A percentile compares a stretch with the other conserved stretches of the same genome.
Conservation (phyloP, 1,140 invertebrate species). For the Eurosta solidaginis region DNA sequence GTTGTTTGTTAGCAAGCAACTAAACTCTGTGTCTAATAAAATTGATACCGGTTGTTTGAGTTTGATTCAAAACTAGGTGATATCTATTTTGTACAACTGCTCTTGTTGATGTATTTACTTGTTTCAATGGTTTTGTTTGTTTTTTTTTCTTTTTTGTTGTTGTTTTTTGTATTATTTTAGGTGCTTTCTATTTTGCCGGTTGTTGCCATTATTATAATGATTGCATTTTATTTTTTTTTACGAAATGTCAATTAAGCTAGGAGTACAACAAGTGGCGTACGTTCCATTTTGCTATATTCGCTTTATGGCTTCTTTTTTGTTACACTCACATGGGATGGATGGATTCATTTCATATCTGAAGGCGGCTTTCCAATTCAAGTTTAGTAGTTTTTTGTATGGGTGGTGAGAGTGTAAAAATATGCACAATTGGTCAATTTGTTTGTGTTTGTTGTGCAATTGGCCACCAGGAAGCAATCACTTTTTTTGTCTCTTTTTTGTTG, state of each 20-base stretch:
- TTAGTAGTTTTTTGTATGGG: background rate
- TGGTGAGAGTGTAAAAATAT: constrained; percentile 15
- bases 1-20: background rate
- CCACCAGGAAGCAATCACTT: constrained; percentile 1
- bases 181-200: constrained; percentile 10
- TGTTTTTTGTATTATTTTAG: too few relatives aligned
- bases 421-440: constrained; percentile 26
- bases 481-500: background rate
- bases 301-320: constrained; percentile 9
- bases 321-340: background rate
- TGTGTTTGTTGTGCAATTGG: constrained; percentile 9
- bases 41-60: constrained; percentile 52
- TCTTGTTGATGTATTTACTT: background rate
- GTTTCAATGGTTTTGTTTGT: constrained; percentile 1
- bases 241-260: constrained; percentile 15
- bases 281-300: background rate
- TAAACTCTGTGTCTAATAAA: constrained; percentile 32
- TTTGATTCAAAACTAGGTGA: constrained; percentile 38
- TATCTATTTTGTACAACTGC: constrained; percentile 12
- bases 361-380: constrained; percentile 7
- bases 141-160: background rate
- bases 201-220: background rate
- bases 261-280: constrained; percentile 11
- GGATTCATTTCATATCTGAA: background rate
- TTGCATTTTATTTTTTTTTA: background rate